Conservation (phyloP, 2,888 invertebrate genomes). For the Erpobdella octoculata region DNA sequence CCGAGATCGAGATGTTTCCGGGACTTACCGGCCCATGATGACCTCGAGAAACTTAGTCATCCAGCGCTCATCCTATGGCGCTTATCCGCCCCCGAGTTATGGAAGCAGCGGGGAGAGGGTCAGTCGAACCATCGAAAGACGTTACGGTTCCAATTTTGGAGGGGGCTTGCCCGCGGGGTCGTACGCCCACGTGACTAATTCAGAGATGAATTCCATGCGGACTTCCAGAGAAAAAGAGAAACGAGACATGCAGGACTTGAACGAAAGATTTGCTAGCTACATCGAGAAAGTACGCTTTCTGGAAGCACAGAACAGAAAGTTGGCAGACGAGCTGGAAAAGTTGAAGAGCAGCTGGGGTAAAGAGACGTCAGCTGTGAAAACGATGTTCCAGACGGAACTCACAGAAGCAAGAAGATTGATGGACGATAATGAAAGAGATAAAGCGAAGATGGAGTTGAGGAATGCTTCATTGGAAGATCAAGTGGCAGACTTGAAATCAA, state of each 20-base stretch:
- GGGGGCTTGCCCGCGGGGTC: constrained; percentile 39
- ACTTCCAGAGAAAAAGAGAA: constrained; percentile 54
- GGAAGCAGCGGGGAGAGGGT: constrained; percentile 9
- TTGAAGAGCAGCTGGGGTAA: constrained; percentile 41
- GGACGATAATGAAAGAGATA: constrained; percentile 54
- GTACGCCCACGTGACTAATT: constrained; percentile 42
- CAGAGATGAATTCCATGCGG: constrained; percentile 51
- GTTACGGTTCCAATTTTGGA: neutral
- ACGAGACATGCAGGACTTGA: constrained; percentile 56
- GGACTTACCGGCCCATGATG: constrained; percentile 32
- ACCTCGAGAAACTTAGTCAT: constrained; percentile 33
- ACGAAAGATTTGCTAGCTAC: constrained; percentile 56
- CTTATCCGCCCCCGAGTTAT: constrained; percentile 9
- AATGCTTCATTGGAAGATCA: constrained; percentile 53
- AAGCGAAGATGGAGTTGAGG: constrained; percentile 54
- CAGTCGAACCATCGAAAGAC: constrained; percentile 24
- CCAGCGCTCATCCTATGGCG: constrained; percentile 31
- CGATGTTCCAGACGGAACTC: constrained; percentile 54
- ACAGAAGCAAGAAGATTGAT: constrained; percentile 54
- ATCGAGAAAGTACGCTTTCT: constrained; percentile 54
- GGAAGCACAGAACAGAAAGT: constrained; percentile 52
- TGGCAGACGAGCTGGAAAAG: constrained; percentile 49
- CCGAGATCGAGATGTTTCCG: neutral
- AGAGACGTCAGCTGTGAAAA: constrained; percentile 48
- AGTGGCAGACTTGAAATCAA: constrained; percentile 46